Percentiles rank a stretch among this genome's conserved stretches.
phyloP scores from a whole-genome alignment of 2,797 vertebrate species.

The Morus bassanus region DNA sequence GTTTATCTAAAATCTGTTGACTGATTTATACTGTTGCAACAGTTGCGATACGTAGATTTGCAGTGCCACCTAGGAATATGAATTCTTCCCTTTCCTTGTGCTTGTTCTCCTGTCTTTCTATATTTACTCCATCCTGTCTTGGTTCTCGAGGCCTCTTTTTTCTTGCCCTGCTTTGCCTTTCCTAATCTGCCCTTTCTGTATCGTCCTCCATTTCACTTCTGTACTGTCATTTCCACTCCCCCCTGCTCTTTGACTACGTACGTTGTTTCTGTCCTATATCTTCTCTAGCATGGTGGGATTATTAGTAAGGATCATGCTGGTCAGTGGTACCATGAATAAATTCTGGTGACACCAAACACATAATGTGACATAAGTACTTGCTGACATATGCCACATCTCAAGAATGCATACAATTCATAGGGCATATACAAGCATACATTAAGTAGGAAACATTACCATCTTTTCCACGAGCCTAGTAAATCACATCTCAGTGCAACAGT shows the following conservation, averaged over 20 bases:
- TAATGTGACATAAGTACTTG: background rate
- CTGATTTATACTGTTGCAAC: background rate
- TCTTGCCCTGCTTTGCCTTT: background rate
- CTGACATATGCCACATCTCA: background rate
- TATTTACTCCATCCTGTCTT: background rate
- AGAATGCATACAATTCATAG: background rate
- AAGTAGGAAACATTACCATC: background rate
- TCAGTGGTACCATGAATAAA: background rate
- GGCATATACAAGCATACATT: background rate
- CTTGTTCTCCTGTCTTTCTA: background rate
- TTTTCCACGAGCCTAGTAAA: background rate
- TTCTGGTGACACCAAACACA: background rate
- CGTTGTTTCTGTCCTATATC: background rate
- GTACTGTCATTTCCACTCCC: background rate
- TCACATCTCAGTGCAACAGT: background rate
- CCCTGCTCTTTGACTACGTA: background rate
- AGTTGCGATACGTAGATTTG: background rate
- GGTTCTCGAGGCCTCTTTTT: background rate
- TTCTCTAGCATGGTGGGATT: background rate
- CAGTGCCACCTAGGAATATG: background rate
- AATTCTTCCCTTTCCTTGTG: background rate
- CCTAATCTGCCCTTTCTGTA: background rate
- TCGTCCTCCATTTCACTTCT: background rate
- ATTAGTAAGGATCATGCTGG: background rate
- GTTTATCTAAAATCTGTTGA: background rate